Evolutionary conservation across 2,888 invertebrate species (phyloP).

Genomic region (Ectropis crepuscularia): DNA sequence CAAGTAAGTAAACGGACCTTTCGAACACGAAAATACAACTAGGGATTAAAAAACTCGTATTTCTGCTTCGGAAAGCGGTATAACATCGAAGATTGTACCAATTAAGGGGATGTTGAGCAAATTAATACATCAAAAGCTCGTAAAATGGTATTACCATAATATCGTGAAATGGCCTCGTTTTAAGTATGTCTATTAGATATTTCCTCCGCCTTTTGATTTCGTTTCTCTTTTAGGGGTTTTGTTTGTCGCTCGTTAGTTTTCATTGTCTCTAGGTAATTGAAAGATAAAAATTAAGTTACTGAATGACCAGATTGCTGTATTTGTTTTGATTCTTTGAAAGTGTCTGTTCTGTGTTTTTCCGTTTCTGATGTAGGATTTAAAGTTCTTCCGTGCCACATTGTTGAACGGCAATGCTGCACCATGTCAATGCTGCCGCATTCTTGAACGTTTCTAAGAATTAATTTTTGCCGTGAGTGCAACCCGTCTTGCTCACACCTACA

Average conservation of each 20-base stretch:
- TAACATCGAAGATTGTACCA: constrained; percentile 36
- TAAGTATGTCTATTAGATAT: constrained; percentile 21
- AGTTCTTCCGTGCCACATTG: too few relatives aligned
- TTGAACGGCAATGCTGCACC: too few relatives aligned
- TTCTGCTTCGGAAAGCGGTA: constrained; percentile 13
- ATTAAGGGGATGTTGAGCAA: constrained; percentile 41
- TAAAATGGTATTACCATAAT: constrained; percentile 42
- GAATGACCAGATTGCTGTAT: too few relatives aligned
- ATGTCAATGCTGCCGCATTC: too few relatives aligned
- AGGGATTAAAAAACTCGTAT: constrained; percentile 22
- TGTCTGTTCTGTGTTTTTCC: too few relatives aligned
- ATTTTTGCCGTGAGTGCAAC: too few relatives aligned
- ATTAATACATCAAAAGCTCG: constrained; percentile 47
- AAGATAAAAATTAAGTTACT: neutral
- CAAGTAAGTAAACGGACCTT: constrained; percentile 12
- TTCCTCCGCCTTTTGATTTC: constrained; percentile 11
- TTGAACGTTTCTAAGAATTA: too few relatives aligned
- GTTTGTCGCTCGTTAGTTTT: neutral
- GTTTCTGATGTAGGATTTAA: too few relatives aligned
- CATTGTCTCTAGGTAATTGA: neutral
- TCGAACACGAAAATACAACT: constrained; percentile 15
- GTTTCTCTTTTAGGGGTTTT: neutral
- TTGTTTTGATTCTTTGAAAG: too few relatives aligned
- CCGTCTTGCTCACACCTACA: too few relatives aligned
- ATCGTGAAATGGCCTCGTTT: constrained; percentile 26